These are phyloP conservation scores for Oedothorax gibbosus DNA, from an alignment of 1,140 invertebrate genomes.

Conservation along the genomic window DNA sequence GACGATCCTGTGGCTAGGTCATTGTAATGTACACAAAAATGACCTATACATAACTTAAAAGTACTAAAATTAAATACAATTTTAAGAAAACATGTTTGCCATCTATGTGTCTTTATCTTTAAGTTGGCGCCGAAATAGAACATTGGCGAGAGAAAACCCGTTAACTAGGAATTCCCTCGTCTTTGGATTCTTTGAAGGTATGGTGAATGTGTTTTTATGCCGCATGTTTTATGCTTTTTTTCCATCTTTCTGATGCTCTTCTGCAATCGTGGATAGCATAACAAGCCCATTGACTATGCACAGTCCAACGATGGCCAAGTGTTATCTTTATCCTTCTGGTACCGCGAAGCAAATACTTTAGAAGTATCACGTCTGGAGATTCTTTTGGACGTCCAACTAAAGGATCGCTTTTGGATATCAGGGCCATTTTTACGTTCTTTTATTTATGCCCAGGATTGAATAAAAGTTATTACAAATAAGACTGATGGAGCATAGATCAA, in stretches of 20 bases:
- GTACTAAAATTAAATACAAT: too few relatives aligned
- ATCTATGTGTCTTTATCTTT: too few relatives aligned
- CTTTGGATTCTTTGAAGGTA: neutral
- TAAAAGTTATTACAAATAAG: too few relatives aligned
- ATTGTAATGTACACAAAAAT: too few relatives aligned
- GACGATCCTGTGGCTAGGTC: too few relatives aligned
- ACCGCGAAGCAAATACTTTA: slow-evolving; percentile 47
- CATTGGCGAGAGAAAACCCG: too few relatives aligned
- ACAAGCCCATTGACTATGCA: slow-evolving; percentile 29
- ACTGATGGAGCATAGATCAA: too few relatives aligned
- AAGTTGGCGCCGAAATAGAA: too few relatives aligned
- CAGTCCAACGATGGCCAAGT: slow-evolving; percentile 13
- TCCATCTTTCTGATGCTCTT: neutral
- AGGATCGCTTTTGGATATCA: slow-evolving; percentile 43
- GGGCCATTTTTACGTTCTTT: slow-evolving; percentile 39
- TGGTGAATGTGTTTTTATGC: neutral
- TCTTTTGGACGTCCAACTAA: slow-evolving; percentile 32
- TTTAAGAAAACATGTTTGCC: too few relatives aligned
- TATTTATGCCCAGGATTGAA: neutral
- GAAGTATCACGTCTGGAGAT: slow-evolving; percentile 46
- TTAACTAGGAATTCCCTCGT: neutral
- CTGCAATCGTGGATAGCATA: slow-evolving; percentile 41
- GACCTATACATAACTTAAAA: too few relatives aligned
- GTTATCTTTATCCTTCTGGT: slow-evolving; percentile 25
- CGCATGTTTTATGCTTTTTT: slow-evolving; percentile 5